phyloP scores from a whole-genome alignment of 1,140 invertebrate species.

The Oryzaephilus surinamensis region DNA sequence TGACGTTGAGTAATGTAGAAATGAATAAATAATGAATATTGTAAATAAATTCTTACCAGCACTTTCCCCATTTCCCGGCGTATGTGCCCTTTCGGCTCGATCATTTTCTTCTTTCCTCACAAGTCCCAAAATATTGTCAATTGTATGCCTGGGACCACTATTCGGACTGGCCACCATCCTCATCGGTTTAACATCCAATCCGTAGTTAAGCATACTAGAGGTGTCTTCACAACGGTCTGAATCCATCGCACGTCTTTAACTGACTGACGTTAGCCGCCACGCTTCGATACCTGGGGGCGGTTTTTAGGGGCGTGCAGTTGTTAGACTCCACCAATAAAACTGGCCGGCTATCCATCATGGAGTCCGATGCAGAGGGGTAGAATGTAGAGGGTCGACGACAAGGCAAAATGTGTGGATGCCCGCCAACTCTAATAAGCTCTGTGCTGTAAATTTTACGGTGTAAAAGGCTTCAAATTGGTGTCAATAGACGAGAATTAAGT shows the following conservation, averaged over 20 bases:
- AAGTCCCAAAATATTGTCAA: slow-evolving; percentile 38
- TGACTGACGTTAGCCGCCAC: slow-evolving; percentile 27
- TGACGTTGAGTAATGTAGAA: background rate
- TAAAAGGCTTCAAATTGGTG: slow-evolving; percentile 16
- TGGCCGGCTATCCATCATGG: slow-evolving; percentile 23
- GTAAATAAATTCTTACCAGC: slow-evolving; percentile 28
- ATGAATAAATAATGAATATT: slow-evolving; percentile 1
- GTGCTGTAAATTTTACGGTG: slow-evolving; percentile 14
- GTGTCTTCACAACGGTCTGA: slow-evolving; percentile 35
- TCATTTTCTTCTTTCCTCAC: slow-evolving; percentile 25
- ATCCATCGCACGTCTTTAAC: slow-evolving; percentile 32
- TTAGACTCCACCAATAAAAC: slow-evolving; percentile 17
- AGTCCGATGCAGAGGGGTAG: too few relatives aligned
- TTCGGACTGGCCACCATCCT: slow-evolving; percentile 29
- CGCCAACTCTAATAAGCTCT: slow-evolving; percentile 14
- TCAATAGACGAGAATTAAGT: slow-evolving; percentile 16
- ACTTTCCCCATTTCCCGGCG: slow-evolving; percentile 32
- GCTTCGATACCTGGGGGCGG: slow-evolving; percentile 20
- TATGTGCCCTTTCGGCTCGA: slow-evolving; percentile 25
- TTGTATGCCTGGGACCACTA: slow-evolving; percentile 36
- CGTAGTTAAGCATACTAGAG: slow-evolving; percentile 24
- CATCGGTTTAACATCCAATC: slow-evolving; percentile 28
- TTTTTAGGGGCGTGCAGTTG: slow-evolving; percentile 9
- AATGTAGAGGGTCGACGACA: slow-evolving; percentile 13
- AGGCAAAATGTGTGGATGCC: slow-evolving; percentile 8